Evolutionary conservation across 2,113 vertebrate species (phyloP).

Genomic region (Oncorhynchus keta): DNA sequence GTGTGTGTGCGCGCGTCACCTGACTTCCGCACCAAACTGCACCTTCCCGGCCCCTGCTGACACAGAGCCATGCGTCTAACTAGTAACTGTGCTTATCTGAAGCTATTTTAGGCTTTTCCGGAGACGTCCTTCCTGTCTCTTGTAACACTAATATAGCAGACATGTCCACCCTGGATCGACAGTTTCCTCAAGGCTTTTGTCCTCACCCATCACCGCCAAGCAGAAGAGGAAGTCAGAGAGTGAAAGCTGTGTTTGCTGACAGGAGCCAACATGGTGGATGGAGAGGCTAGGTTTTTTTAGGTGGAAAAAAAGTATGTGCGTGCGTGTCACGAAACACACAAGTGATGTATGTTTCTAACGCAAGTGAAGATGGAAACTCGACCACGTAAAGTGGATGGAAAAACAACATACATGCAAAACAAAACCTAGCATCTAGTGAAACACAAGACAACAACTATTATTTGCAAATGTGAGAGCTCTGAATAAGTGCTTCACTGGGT

Average conservation of each 20-base stretch:
- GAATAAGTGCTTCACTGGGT: conserved; percentile 86
- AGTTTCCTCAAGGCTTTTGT: not conserved
- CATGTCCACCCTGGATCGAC: not conserved
- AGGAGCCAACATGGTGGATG: conserved; percentile 23
- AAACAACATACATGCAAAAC: conserved; percentile 62
- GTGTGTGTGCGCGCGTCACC: conserved; percentile 25
- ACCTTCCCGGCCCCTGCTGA: conserved; percentile 43
- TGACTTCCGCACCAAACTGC: conserved; percentile 37
- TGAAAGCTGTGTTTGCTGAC: conserved; percentile 21
- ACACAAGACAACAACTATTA: conserved; percentile 87
- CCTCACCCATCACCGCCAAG: not conserved
- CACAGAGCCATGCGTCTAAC: conserved; percentile 35
- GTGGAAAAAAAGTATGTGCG: conserved; percentile 26
- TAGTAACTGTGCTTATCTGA: conserved; percentile 17
- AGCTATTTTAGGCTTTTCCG: conserved; percentile 52
- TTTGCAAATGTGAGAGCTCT: conserved; percentile 93
- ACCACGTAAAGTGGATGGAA: conserved; percentile 56
- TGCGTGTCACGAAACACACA: conserved; percentile 46
- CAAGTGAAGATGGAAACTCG: conserved; percentile 61
- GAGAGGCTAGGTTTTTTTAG: conserved; percentile 5
- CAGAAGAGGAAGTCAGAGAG: conserved; percentile 6
- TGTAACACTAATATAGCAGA: conserved; percentile 1
- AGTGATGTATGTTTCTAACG: conserved; percentile 50
- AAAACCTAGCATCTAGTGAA: conserved; percentile 82
- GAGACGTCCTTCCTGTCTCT: conserved; percentile 34